Evolutionary conservation across 2,797 vertebrate genomes (phyloP), one percentile per base, ranked within the genome.

Genomic region (Dicrostonyx torquatus): DNA sequence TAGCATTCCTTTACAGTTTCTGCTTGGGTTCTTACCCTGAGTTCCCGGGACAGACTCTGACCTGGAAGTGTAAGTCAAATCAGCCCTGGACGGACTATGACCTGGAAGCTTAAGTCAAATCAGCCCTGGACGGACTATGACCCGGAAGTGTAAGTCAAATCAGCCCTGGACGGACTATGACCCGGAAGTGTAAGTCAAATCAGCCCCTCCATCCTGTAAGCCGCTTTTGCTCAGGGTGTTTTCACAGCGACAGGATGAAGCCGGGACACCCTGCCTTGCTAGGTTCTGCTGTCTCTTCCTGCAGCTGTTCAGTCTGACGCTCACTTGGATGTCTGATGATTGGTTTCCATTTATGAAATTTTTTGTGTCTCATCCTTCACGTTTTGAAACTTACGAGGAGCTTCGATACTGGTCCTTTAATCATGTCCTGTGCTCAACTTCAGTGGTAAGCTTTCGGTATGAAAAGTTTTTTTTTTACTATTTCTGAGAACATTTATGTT

Each of bases 241-340:
- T 48, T 34, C 45, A 15, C 20, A 68, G 31, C 64, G 10, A n/a
- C 31, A 26, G 31, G n/a, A n/a, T 34, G 34, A 66, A 66, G 15
- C 34, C 43, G n/a, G 43, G 43, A n/a, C 45, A 5, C 20, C n/a
- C 66, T 73, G 15, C 62, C 90, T 93, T 80, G 18, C n/a, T 58
- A n/a, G 58, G 68, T 86, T 86, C 66, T 94, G 31, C 89, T 10
- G 43, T 82, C 89, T 86, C 12, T 73, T 87, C 4, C 87, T 95
- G 43, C 37, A 73, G 73, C 55, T 88, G 75, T 76, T 79, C 78
- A 90, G 22, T 70, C 14, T 24, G 10, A 86, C 60, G 14, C n/a
- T 89, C n/a, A 70, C 43, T 55, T 75, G 50, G 50, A 84, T 5
- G 9, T 75, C 31, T 29, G 18, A 64, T 78, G 43, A 43, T 64